Percentiles rank a stretch among this genome's conserved stretches.
phyloP scores from a whole-genome alignment of 2,888 invertebrate species.

The Latrodectus hesperus region DNA sequence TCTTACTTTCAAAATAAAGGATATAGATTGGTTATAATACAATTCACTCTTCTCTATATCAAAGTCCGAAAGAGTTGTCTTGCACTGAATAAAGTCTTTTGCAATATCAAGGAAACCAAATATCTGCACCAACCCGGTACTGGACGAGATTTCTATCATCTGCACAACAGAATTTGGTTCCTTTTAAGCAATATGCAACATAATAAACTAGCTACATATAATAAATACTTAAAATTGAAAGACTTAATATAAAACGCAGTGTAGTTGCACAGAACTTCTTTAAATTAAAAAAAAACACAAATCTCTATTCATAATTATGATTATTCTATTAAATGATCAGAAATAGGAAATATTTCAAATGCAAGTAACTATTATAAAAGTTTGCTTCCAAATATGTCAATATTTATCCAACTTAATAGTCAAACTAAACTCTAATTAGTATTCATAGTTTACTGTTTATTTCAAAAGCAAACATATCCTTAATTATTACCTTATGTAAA shows the following conservation, averaged over 20 bases:
- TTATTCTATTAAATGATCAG: too few relatives aligned
- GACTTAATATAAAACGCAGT: too few relatives aligned
- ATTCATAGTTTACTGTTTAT: too few relatives aligned
- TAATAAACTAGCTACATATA: slow-evolving; percentile 35
- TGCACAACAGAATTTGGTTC: slow-evolving; percentile 27
- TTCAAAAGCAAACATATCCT: too few relatives aligned
- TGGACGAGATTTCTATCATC: slow-evolving; percentile 45
- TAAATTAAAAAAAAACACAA: too few relatives aligned
- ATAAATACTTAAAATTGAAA: background rate
- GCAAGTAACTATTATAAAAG: too few relatives aligned
- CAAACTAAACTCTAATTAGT: too few relatives aligned
- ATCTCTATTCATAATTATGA: too few relatives aligned
- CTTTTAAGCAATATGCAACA: slow-evolving; percentile 17
- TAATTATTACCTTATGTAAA: background rate
- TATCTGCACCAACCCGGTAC: slow-evolving; percentile 49
- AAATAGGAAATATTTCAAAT: too few relatives aligned
- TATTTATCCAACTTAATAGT: too few relatives aligned
- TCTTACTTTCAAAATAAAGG: slow-evolving; percentile 56
- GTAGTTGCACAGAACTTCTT: too few relatives aligned
- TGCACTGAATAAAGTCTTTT: background rate
- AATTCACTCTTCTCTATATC: slow-evolving; percentile 45
- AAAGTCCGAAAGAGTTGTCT: slow-evolving; percentile 10
- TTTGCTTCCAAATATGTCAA: too few relatives aligned
- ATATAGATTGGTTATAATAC: slow-evolving; percentile 44
- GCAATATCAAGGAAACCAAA: slow-evolving; percentile 12